Evolutionary conservation across 23 tunicate species (phyloP), one percentile per base, ranked within the genome.

Genomic region (Halocynthia aurantium): DNA sequence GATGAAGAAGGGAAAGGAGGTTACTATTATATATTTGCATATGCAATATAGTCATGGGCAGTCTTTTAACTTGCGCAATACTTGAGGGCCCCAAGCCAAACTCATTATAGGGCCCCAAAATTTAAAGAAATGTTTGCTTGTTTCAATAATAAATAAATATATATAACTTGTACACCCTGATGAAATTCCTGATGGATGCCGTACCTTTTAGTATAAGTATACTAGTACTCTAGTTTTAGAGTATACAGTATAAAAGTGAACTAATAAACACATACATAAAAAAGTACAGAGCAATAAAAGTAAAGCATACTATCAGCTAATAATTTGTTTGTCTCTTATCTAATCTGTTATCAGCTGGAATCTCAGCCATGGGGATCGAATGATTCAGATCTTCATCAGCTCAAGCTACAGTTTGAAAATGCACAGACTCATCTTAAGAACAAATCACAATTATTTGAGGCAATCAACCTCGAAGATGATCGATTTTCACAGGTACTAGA

Each of bases 361-460:
- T 54, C 17, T 54, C 22, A 53, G 8, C 22, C 78, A 40, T 74
- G 78, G 78, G 56, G 78, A 8, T 44, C 56, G 0, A 22, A 44
- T 56, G 78, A 74, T 53, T n/a, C 78, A 0, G 78, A 74, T 22
- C 13, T 74, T 8, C 78, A 54, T 13, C 78, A 74, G 55, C 21
- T 74, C 20, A 53, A 52, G 56, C 19, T 54, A 21, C 31, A 52
- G 13, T 53, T 55, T 18, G 78, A 53, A 10, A 54, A 74, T 54
- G 8, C 31, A 5, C 55, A 74, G 7, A 49, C 6, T 55, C 19
- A 11, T 52, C 31, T 74, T 6, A 49, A 54, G 18, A 64, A 74
- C 5, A 53, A 74, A 74, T 5, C 50, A 12, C 17, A 74, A 0
- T 11, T 44, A n/a, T 53, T 74, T 8, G 78, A 74, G 20, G 70